Evolutionary conservation across 2,888 invertebrate species (phyloP), one percentile per base, ranked within the genome.

Genomic region (Iphiclides podalirius): DNA sequence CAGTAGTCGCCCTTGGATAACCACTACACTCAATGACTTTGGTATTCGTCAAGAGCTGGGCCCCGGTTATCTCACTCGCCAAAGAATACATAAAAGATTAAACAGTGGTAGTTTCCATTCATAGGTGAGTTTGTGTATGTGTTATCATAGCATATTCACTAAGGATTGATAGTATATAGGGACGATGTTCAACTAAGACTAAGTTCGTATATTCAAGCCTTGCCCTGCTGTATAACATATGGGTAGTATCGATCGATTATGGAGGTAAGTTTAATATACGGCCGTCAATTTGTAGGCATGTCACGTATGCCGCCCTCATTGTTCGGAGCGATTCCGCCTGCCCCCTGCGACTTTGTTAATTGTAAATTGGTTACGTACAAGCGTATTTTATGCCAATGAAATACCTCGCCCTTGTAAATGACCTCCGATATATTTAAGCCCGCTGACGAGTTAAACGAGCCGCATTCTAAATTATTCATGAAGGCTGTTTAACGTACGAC

Each of bases 281-380:
- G n/a, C 11, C 13, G 42, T 42, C 17, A 38, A 12, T 31, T 31
- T 7, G 37, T 31, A 46, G 20, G 37, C 45, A 13, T 13, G 17
- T 46, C 45, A 46, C 50, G 50, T 51, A 41, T 17, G n/a, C 23
- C 20, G 15, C 13, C 44, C 41, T 37, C 33, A 45, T 45, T 45
- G 50, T 45, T 51, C 35, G 17, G 28, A 34, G 36, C 49, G 9
- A 15, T 34, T 35, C 47, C 42, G 41, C 28, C 20, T 26, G 31
- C 23, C 44, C 20, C 34, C 46, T n/a, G 6, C 31, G 9, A 13
- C 11, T 17, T 15, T 9, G 15, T 16, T 51, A 37, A 51, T 51
- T 51, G 45, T 41, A 41, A 31, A 38, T 49, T 39, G 38, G 33
- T 34, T 14, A 44, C 34, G 34, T 49, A 20, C 37, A 14, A 33